Percentiles rank a stretch among this genome's conserved stretches.
phyloP scores from a whole-genome alignment of 2,888 invertebrate species.

The Corbicula japonica region DNA sequence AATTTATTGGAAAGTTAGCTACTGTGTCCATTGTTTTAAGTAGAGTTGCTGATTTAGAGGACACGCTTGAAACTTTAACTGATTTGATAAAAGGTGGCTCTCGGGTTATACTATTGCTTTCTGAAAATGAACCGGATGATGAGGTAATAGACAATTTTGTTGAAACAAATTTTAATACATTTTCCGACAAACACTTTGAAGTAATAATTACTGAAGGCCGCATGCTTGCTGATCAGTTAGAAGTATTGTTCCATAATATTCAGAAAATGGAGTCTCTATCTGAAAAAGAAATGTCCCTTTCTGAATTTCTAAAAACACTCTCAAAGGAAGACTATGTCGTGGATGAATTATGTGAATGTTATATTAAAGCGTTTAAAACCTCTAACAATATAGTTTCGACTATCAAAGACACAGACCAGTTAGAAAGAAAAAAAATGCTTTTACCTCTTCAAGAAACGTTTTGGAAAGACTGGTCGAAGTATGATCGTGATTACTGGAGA shows the following conservation, averaged over 20 bases:
- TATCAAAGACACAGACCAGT: not conserved
- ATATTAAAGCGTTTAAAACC: not conserved
- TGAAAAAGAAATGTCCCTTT: not conserved
- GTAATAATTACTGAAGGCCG: not conserved
- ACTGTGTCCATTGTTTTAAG: constrained; percentile 7
- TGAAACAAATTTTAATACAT: not conserved
- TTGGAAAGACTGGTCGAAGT: constrained; percentile 22
- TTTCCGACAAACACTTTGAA: constrained; percentile 7
- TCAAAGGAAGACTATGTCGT: not conserved
- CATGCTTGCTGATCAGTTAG: constrained; percentile 3
- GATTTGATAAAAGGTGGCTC: not conserved
- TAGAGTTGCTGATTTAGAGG: not conserved
- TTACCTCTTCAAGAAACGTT: constrained; percentile 23
- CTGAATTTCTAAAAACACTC: not conserved
- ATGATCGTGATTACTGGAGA: constrained; percentile 15
- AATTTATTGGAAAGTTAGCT: not conserved
- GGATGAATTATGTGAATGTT: not conserved
- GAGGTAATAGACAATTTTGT: not conserved
- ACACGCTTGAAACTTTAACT: not conserved
- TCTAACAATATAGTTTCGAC: not conserved
- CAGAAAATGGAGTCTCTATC: not conserved
- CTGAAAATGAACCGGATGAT: not conserved
- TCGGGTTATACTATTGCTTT: not conserved
- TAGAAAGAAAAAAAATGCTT: not conserved
- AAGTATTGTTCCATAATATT: not conserved